These are phyloP conservation scores for Ptilorrhoa leucosticta DNA, from an alignment of 2,113 vertebrate species.

Conservation along the genomic window DNA sequence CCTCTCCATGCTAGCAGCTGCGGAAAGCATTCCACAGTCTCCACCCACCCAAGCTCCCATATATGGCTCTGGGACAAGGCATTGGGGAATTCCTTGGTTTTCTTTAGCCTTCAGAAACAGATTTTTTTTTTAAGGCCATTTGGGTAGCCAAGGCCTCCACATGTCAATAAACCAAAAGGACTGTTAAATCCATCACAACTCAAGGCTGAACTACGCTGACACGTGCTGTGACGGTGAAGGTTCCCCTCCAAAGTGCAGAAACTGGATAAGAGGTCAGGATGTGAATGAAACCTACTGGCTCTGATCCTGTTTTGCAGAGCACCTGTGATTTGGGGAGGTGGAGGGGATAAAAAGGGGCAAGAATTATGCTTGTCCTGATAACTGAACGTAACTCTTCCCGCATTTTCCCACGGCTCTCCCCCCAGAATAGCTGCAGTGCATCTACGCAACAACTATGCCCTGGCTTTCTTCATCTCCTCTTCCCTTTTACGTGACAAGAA, in stretches of 20 bases:
- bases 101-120: background rate
- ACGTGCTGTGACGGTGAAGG: rapidly evolving
- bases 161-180: background rate
- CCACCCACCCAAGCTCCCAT: background rate
- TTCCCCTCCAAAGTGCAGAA: background rate
- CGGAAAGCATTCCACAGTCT: background rate
- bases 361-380: background rate
- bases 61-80: background rate
- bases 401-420: rapidly evolving
- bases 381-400: background rate
- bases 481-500: background rate
- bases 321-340: background rate
- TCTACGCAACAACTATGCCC: background rate
- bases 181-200: background rate
- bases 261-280: background rate
- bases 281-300: background rate
- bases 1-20: background rate
- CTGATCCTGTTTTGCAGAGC: background rate
- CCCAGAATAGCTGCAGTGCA: background rate
- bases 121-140: background rate
- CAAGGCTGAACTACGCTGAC: background rate
- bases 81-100: background rate
- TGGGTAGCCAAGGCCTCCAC: background rate
- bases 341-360: background rate
- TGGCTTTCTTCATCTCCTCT: background rate